Base-by-base conservation (phyloP, 2,113 vertebrate genomes). In the Toxotes jaculatrix region DNA sequence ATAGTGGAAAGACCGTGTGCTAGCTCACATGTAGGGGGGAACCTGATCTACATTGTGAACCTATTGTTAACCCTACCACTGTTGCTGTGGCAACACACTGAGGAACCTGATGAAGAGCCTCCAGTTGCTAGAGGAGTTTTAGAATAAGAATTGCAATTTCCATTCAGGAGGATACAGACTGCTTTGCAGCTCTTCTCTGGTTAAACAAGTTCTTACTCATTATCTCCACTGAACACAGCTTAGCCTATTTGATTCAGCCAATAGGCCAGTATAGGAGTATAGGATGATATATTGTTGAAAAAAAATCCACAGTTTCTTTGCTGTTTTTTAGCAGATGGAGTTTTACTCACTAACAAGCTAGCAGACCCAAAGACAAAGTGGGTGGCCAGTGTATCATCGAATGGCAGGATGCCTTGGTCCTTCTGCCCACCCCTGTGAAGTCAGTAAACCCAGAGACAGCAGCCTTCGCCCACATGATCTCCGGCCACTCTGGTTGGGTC, bases 1-100 rank as follows among this genome's bases (percentile, higher is more conserved):
- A 31, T 31, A 34, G 45, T 1, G 6, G 32, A 23, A 1, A 36
- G 17, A 43, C 43, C 31, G 4, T 23, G 51, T 27, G 17, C 23
- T 1, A 21, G 63, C 62, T 74, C 31, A 40, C 36, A 60, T 1
- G 4, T 27, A 43, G 9, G 21, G 9, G 9, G 21, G 5, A 31
- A 40, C 9, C 13, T 6, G 11, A 45, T n/a, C 55, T 17, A 13
- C 23, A 23, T 10, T 21, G 47, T n/a, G 16, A 17, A 17, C 45
- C 45, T 16, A 47, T 0, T 47, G 57, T 32, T 42, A 27, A 27
- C 27, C 27, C 27, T 27, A 27, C 27, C 27, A 27, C 27, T 27
- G 27, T 27, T 27, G 75, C 71, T 69, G 62, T 82, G 49, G 82
- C 59, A 80, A 83, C 87, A 70, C 36, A 51, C 49, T 42, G 21